Percentiles rank a stretch among this genome's conserved stretches.
These are phyloP conservation scores for Hirtodrosophila alboralis DNA, from an alignment of 2,888 invertebrate genomes.

Conservation along the genomic window DNA sequence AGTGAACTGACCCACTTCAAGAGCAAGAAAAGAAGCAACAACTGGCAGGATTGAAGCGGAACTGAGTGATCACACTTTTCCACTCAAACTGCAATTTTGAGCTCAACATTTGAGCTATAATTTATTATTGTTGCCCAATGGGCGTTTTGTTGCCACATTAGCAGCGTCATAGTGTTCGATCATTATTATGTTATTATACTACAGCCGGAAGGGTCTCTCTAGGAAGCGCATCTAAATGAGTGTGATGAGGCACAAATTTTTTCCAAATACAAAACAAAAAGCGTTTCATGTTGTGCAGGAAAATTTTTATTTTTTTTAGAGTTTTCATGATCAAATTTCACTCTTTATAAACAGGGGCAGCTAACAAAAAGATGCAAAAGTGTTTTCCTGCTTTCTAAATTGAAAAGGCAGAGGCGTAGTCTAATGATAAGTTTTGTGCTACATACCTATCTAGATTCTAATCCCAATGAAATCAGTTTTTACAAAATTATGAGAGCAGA, in stretches of 20 bases:
- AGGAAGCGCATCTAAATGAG: slow-evolving; percentile 9
- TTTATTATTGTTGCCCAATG: slow-evolving; percentile 28
- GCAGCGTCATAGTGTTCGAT: slow-evolving; percentile 40
- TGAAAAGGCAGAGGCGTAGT: too few species aligned
- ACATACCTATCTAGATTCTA: too few species aligned
- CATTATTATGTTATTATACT: slow-evolving; percentile 38
- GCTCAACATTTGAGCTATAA: slow-evolving; percentile 9
- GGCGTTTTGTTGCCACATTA: slow-evolving; percentile 62
- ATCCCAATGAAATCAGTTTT: too few species aligned
- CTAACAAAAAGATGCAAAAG: slow-evolving; percentile 20
- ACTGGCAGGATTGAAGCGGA: slow-evolving; percentile 33
- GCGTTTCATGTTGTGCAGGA: too few species aligned
- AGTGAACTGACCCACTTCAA: slow-evolving; percentile 76
- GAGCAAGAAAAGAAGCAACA: slow-evolving; percentile 10
- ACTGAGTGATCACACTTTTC: too few species aligned
- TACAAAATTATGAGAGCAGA: too few species aligned
- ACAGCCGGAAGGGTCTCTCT: slow-evolving; percentile 52
- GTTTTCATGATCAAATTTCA: too few species aligned
- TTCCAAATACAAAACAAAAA: too few species aligned
- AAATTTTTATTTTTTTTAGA: too few species aligned
- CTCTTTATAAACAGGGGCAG: slow-evolving; percentile 26
- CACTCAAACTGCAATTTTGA: slow-evolving; percentile 8
- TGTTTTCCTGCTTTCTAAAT: slow-evolving; percentile 48
- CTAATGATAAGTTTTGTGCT: too few species aligned
- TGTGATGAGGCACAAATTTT: too few species aligned